Conservation (phyloP, 2,113 vertebrate genomes). For the Sisor rabdophorus region DNA sequence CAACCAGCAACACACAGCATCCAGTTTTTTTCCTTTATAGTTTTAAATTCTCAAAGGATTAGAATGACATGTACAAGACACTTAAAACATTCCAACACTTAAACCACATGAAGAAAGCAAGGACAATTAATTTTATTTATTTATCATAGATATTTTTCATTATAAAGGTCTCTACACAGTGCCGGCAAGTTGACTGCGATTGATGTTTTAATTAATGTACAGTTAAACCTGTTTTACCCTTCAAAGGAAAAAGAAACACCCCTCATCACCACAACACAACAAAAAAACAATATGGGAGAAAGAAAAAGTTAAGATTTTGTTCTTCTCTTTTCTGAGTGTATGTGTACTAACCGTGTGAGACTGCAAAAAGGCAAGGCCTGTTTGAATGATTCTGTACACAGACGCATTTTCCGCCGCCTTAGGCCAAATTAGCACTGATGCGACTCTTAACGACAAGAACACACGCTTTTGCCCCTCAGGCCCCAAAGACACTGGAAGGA, state of each 20-base stretch:
- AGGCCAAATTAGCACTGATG: constrained; percentile 75
- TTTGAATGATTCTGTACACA: constrained; percentile 78
- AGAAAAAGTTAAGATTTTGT: constrained; percentile 63
- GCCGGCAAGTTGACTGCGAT: constrained; percentile 62
- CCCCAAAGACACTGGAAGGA: constrained; percentile 35
- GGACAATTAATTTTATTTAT: constrained; percentile 72
- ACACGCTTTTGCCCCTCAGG: constrained; percentile 61
- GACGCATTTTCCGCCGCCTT: constrained; percentile 61
- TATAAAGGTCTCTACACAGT: constrained; percentile 79
- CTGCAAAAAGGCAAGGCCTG: constrained; percentile 80
- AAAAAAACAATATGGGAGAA: neutral
- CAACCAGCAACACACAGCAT: constrained; percentile 80
- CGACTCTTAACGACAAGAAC: constrained; percentile 71
- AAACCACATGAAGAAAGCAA: constrained; percentile 80
- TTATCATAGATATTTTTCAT: constrained; percentile 48
- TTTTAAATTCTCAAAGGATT: constrained; percentile 74
- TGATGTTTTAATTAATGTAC: constrained; percentile 70
- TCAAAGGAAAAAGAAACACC: constrained; percentile 36
- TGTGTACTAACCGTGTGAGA: constrained; percentile 78
- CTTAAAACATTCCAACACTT: constrained; percentile 83
- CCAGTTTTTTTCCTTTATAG: constrained; percentile 57
- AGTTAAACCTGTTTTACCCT: constrained; percentile 70
- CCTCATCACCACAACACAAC: constrained; percentile 43
- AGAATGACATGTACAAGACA: constrained; percentile 93
- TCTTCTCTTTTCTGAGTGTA: constrained; percentile 63